Evolutionary conservation across 35 echinoderm and acorn worm species (phyloP).

Genomic region (Ptychodera flava): DNA sequence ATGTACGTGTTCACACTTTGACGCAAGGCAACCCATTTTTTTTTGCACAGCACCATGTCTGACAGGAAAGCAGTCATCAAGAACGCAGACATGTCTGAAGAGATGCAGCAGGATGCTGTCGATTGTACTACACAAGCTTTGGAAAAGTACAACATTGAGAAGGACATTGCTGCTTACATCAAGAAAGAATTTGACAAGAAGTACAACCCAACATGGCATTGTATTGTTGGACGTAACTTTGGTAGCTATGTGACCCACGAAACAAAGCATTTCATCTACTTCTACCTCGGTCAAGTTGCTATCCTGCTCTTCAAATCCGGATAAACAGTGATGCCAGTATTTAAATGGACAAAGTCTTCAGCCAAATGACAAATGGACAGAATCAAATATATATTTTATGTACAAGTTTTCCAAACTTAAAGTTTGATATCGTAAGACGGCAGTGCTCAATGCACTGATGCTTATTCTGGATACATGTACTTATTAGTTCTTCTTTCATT

Average conservation of each 20-base stretch:
- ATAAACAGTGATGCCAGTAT: slow-evolving; percentile 29
- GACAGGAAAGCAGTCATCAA: slow-evolving; percentile 94
- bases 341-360: background rate
- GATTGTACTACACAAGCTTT: slow-evolving; percentile 81
- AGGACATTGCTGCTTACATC: slow-evolving; percentile 91
- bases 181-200: slow-evolving; percentile 99
- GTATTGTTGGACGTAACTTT: slow-evolving; percentile 94
- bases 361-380: background rate
- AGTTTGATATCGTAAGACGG: too few species aligned
- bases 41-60: slow-evolving; percentile 52
- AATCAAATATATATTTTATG: background rate
- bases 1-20: too few species aligned
- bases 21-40: background rate
- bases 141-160: slow-evolving; percentile 97
- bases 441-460: too few species aligned
- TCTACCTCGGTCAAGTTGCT: slow-evolving; percentile 90
- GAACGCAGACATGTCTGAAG: slow-evolving; percentile 96
- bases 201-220: slow-evolving; percentile 98
- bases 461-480: too few species aligned
- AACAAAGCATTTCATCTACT: slow-evolving; percentile 99
- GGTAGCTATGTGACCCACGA: slow-evolving; percentile 99
- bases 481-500: too few species aligned
- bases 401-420: background rate
- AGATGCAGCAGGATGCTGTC: slow-evolving; percentile 91
- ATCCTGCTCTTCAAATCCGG: slow-evolving; percentile 91